Evolutionary conservation across 2,888 invertebrate species (phyloP).

Genomic region (Andrena trimmerana): DNA sequence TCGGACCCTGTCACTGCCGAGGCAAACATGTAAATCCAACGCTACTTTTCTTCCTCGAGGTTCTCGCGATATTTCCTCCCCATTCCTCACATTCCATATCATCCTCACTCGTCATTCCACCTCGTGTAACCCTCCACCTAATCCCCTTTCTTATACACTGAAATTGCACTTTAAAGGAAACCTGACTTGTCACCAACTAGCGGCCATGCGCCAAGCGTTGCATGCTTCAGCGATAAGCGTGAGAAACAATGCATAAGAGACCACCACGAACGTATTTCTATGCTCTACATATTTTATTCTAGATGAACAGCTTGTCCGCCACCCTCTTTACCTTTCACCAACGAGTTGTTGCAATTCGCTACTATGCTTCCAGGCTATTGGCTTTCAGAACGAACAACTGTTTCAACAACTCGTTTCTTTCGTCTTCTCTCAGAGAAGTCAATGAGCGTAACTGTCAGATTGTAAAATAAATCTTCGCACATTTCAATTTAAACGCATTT

Average conservation of each 20-base stretch:
- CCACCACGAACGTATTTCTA: conserved; percentile 38
- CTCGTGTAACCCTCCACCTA: conserved; percentile 66
- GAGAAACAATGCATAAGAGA: conserved; percentile 57
- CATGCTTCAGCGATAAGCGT: conserved; percentile 71
- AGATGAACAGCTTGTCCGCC: conserved; percentile 21
- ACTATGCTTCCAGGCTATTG: conserved; percentile 17
- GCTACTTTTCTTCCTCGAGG: conserved; percentile 63
- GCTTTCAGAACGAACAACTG: conserved; percentile 5
- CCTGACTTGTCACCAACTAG: conserved; percentile 50
- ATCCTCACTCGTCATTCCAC: conserved; percentile 41
- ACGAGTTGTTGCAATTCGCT: conserved; percentile 16
- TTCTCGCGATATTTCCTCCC: conserved; percentile 34
- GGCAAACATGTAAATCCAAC: conserved; percentile 83
- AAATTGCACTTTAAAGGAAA: conserved; percentile 52
- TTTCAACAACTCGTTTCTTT: conserved; percentile 8
- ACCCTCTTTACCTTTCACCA: conserved; percentile 18
- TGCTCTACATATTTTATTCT: conserved; percentile 30
- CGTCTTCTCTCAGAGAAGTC: conserved; percentile 1
- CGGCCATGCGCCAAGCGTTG: conserved; percentile 69
- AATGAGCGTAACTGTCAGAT: background rate
- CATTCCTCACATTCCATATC: conserved; percentile 45
- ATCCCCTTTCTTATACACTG: conserved; percentile 61
- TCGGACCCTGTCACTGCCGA: conserved; percentile 83
- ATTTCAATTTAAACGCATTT: background rate
- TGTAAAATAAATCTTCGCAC: conserved; percentile 17